Conservation (phyloP, 2,888 invertebrate genomes). For the Parelbella ahira region DNA sequence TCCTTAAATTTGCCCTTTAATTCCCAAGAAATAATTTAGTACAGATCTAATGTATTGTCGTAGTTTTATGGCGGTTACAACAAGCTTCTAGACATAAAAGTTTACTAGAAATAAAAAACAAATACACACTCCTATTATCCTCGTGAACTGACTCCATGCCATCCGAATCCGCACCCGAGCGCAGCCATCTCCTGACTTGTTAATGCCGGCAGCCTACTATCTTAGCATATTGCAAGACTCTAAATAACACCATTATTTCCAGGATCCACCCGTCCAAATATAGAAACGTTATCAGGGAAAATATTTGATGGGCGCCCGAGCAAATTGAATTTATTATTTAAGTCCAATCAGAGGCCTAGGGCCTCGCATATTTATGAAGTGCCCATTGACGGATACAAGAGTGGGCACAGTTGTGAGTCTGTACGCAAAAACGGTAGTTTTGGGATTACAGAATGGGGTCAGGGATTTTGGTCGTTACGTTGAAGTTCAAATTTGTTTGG, state of each 20-base stretch:
- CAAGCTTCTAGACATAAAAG: too few relatives aligned
- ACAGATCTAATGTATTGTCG: too few relatives aligned
- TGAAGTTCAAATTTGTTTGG: slow-evolving; percentile 10
- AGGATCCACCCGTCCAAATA: slow-evolving; percentile 63
- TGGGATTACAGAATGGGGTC: slow-evolving; percentile 24
- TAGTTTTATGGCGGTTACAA: too few relatives aligned
- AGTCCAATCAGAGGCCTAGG: slow-evolving; percentile 57
- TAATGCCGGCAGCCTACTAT: slow-evolving; percentile 76
- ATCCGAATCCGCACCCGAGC: slow-evolving; percentile 41
- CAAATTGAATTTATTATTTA: slow-evolving; percentile 79
- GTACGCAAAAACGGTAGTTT: slow-evolving; percentile 29
- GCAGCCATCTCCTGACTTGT: slow-evolving; percentile 78
- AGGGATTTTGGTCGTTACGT: slow-evolving; percentile 13
- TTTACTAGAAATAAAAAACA: slow-evolving; percentile 3
- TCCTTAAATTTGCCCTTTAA: too few relatives aligned
- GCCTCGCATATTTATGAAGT: slow-evolving; percentile 42
- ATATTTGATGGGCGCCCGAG: slow-evolving; percentile 67
- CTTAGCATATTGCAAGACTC: slow-evolving; percentile 79
- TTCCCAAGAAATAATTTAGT: too few relatives aligned
- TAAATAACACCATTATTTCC: slow-evolving; percentile 76
- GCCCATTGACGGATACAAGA: slow-evolving; percentile 33
- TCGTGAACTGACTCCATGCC: slow-evolving; percentile 42
- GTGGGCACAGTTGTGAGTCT: slow-evolving; percentile 14
- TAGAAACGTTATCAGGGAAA: slow-evolving; percentile 66
- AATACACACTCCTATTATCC: too few relatives aligned